phyloP scores from a whole-genome alignment of 2,888 invertebrate species.

The Rhyacophila evoluta region DNA sequence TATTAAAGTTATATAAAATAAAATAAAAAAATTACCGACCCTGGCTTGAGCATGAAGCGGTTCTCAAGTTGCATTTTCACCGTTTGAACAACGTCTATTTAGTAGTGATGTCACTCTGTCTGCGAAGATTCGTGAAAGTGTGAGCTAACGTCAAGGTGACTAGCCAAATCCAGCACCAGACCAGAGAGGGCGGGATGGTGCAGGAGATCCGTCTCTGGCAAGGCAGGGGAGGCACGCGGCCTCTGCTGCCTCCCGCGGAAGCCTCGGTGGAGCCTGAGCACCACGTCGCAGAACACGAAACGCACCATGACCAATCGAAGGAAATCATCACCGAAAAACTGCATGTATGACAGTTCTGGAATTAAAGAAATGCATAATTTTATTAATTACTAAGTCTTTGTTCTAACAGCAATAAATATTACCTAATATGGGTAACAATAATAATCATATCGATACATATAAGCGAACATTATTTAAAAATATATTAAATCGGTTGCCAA shows the following conservation, averaged over 20 bases:
- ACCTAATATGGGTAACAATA: no score
- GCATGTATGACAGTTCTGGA: slow-evolving; percentile 78
- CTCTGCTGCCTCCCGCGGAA: slow-evolving; percentile 87
- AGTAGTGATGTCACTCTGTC: slow-evolving; percentile 29
- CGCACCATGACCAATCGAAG: slow-evolving; percentile 88
- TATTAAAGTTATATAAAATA: no score
- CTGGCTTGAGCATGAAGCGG: not conserved
- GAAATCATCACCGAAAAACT: slow-evolving; percentile 96
- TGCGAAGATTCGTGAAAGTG: slow-evolving; percentile 71
- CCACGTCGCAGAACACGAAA: slow-evolving; percentile 94
- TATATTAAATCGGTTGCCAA: no score
- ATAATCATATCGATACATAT: no score
- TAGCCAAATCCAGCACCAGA: slow-evolving; percentile 85
- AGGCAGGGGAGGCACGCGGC: slow-evolving; percentile 85
- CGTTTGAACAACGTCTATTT: not conserved
- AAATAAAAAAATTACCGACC: not conserved
- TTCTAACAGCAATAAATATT: no score
- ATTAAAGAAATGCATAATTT: slow-evolving; percentile 53
- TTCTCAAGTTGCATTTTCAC: not conserved
- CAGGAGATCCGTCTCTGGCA: slow-evolving; percentile 88
- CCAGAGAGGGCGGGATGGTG: slow-evolving; percentile 85
- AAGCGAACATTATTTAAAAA: no score
- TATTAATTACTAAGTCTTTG: no score
- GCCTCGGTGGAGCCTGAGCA: slow-evolving; percentile 87
- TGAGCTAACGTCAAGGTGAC: slow-evolving; percentile 84